Percentiles rank a stretch among this genome's conserved stretches.
Conservation (phyloP, 2,888 invertebrate species). For the Drosophila macrospina region DNA sequence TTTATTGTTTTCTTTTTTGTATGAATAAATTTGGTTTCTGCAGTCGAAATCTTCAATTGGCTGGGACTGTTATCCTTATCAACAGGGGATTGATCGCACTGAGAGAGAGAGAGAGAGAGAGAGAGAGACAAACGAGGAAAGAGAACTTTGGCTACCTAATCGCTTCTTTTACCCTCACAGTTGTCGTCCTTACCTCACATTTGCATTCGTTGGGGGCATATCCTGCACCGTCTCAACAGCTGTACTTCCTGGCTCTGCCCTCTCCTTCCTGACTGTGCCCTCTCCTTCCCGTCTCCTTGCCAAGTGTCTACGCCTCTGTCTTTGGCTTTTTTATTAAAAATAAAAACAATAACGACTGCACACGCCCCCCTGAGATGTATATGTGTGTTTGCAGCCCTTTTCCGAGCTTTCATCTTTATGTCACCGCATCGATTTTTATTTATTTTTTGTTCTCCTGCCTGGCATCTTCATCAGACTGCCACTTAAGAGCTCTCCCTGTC, state of each 20-base stretch:
- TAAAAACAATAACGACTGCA: conserved; percentile 65
- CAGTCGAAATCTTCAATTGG: conserved; percentile 36
- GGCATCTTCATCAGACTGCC: conserved; percentile 64
- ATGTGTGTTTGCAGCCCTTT: conserved; percentile 48
- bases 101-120: not conserved
- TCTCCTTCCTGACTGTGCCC: too few relatives aligned
- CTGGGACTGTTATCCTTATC: conserved; percentile 24
- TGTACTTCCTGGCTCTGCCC: conserved; percentile 1
- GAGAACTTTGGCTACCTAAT: conserved; percentile 29
- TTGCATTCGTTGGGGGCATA: conserved; percentile 12
- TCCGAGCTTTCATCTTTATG: conserved; percentile 72
- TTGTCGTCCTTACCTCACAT: not conserved
- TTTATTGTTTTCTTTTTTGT: conserved; percentile 5
- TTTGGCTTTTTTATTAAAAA: conserved; percentile 58
- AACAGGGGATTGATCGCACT: conserved; percentile 6
- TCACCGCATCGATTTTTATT: conserved; percentile 72
- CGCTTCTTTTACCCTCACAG: conserved; percentile 22
- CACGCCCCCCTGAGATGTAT: conserved; percentile 25
- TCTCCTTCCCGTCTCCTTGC: conserved; percentile 2
- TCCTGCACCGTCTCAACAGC: conserved; percentile 33
- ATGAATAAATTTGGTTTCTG: conserved; percentile 43
- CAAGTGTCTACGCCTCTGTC: conserved; percentile 25
- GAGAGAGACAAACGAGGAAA: not conserved
- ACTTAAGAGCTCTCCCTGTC: conserved; percentile 49
- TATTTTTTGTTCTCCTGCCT: conserved; percentile 37